Evolutionary conservation across 2,888 invertebrate species (phyloP), one percentile per base, ranked within the genome.

Genomic region (Campoplex capitator): DNA sequence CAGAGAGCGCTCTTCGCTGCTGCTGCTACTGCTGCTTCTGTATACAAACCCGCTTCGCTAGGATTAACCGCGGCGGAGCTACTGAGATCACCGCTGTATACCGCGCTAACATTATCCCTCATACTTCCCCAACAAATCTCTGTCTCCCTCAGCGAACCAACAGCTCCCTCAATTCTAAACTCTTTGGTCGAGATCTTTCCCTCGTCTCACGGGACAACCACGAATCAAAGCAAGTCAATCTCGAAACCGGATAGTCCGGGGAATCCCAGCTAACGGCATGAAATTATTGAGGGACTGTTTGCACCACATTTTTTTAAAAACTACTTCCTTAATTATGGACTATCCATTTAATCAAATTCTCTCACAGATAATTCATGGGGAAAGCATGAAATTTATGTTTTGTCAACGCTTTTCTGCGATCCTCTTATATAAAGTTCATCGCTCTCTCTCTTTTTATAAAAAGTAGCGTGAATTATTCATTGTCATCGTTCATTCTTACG

Each of bases 1-100:
- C 71, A 62, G 80, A 65, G 62, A 45, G 65, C 28, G 51, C 28
- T 35, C 73, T 32, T 48, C 23, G 23, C 8, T 32, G 16, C 71
- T 32, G 11, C 45, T 45, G 45, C 45, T 45, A 13, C 45, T 42
- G 42, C 42, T 58, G 54, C 32, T 16, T 8, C 18, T 32, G 18
- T 48, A 48, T 58, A 58, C 18, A 48, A n/a, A 80, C 23, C 23
- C 51, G 67, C 67, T 9, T 13, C 48, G 58, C 32, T 42, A 8
- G 62, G 62, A 80, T 80, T 73, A 80, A 80, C 58, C 80, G 42
- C 79, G 58, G n/a, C 42, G 62, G 7, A 62, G 48, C 65, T 75
- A 35, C 67, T 67, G 23, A 67, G 54, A 77, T 48, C 80, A 73
- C 45, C 18, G 56, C 62, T 7, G 7, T 42, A 42, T 42, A 42